Percentiles rank a stretch among this genome's conserved stretches.
Evolutionary conservation across 2,797 vertebrate species (phyloP).

Genomic region (Ataeniobius toweri): DNA sequence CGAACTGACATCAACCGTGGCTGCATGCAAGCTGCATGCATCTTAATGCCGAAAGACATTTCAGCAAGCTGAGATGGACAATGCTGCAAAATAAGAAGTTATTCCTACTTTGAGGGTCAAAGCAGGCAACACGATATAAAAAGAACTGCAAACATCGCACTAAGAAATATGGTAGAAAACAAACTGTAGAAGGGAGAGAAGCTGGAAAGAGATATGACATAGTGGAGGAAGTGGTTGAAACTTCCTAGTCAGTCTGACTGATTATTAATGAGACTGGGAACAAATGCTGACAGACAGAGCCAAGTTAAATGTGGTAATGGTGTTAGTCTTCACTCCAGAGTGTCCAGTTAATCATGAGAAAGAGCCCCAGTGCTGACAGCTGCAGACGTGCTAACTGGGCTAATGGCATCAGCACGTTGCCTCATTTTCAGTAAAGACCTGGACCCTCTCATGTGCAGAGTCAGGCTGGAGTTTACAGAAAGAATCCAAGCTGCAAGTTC

Average conservation of each 20-base stretch:
- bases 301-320: conserved; percentile 40
- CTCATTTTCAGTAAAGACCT: neutral
- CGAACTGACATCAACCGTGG: neutral
- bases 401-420: neutral
- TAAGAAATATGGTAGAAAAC: neutral
- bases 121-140: no score
- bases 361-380: conserved; percentile 19
- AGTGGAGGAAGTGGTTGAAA: neutral
- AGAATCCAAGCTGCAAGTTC: neutral
- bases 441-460: neutral
- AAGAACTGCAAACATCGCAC: neutral
- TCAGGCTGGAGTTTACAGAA: neutral
- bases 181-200: neutral
- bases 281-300: conserved; percentile 11
- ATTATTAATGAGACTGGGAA: conserved; percentile 8
- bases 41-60: neutral
- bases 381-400: conserved; percentile 6
- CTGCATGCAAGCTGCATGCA: neutral
- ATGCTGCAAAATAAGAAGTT: no score
- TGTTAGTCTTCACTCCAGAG: conserved; percentile 34
- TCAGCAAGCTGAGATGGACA: no score
- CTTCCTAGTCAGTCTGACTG: neutral
- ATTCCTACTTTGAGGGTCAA: no score
- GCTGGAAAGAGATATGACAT: neutral
- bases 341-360: conserved; percentile 40